phyloP scores from a whole-genome alignment of 2,113 vertebrate species.

The Pachyramphus minor region DNA sequence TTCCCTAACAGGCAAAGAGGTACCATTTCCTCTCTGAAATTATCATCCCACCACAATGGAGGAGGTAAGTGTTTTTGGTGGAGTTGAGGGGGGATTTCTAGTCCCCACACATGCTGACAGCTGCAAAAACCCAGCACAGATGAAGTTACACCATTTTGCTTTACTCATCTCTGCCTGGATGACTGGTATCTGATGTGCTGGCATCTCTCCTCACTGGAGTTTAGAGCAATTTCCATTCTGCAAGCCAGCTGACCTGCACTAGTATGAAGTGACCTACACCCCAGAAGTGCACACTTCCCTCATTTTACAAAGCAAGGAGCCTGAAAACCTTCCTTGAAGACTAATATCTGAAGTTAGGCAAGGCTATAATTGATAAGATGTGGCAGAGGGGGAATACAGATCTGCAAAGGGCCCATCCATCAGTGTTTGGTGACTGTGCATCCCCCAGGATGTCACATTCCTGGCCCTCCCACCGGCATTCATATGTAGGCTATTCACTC shows the following conservation, averaged over 20 bases:
- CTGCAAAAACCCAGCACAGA: background rate
- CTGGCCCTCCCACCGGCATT: background rate
- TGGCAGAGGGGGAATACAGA: background rate
- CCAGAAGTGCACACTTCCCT: background rate
- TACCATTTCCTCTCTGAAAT: background rate
- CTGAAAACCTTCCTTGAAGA: background rate
- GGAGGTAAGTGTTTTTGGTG: background rate
- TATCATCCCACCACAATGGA: rapidly evolving
- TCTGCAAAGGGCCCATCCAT: background rate
- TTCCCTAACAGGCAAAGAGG: background rate
- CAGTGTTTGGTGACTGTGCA: background rate
- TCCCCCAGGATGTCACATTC: background rate
- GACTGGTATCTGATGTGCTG: background rate
- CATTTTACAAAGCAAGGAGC: background rate
- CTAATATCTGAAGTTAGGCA: background rate
- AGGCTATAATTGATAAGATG: rapidly evolving
- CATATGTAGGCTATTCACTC: background rate
- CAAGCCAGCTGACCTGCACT: background rate
- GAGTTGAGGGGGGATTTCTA: background rate
- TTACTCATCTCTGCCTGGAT: background rate
- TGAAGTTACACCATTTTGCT: background rate
- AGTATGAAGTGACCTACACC: background rate
- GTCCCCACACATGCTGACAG: rapidly evolving
- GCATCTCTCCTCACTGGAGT: background rate
- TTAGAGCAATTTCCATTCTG: background rate